Percentiles rank a stretch among this genome's conserved stretches.
phyloP scores from a whole-genome alignment of 2,888 invertebrate species.

The Ormyrus pomaceus region DNA sequence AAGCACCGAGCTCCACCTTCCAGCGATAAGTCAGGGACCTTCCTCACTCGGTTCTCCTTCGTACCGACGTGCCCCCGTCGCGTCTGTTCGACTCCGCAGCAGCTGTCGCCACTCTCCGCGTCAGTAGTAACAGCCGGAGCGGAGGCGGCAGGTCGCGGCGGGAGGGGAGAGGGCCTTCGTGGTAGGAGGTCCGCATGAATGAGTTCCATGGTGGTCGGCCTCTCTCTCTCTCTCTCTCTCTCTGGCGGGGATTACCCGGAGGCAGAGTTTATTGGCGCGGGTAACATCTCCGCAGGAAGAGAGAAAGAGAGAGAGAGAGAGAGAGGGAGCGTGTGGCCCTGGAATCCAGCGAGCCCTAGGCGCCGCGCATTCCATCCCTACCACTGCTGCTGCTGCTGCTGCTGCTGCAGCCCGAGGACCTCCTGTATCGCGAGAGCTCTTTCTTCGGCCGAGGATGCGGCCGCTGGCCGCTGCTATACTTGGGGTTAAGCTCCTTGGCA shows the following conservation, averaged over 20 bases:
- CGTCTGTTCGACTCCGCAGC: not conserved
- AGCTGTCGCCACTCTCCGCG: not conserved
- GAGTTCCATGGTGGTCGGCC: conserved; percentile 75
- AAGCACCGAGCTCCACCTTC: not conserved
- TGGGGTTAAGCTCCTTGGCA: no score
- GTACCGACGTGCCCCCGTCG: not conserved
- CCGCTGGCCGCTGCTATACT: no score
- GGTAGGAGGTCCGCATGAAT: conserved; percentile 80
- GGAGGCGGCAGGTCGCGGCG: conserved; percentile 23
- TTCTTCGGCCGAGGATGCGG: no score
- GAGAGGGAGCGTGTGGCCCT: conserved; percentile 74
- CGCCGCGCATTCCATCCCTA: conserved; percentile 79
- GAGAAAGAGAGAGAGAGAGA: conserved; percentile 71
- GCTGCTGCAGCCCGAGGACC: not conserved
- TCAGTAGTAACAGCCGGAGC: conserved; percentile 25
- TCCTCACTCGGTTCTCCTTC: not conserved
- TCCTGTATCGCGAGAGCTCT: not conserved
- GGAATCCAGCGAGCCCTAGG: conserved; percentile 79
- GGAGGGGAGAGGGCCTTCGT: conserved; percentile 68
- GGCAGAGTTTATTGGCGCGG: conserved; percentile 72
- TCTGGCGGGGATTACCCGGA: conserved; percentile 62
- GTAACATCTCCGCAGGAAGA: conserved; percentile 45
- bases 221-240: no score
- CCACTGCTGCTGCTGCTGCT: conserved; percentile 55
- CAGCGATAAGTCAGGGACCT: conserved; percentile 1